Evolutionary conservation across 2,888 invertebrate genomes (phyloP).

Genomic region (Teleiodes luculella): DNA sequence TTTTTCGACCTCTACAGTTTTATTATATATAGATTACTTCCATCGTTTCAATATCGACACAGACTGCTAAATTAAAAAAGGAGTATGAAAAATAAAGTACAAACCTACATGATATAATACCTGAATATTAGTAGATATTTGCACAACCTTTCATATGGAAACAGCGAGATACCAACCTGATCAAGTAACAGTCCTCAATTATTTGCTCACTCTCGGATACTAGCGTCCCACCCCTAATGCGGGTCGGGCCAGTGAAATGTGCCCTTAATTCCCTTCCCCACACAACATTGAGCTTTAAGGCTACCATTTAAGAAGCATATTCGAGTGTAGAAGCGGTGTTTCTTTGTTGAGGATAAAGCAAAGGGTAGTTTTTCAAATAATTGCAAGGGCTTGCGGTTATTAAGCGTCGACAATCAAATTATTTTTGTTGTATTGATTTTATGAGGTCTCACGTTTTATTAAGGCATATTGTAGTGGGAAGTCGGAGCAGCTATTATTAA

Average conservation of each 20-base stretch:
- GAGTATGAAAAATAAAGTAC: no score
- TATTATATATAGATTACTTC: no score
- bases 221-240: background rate
- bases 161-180: background rate
- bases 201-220: background rate
- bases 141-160: no score
- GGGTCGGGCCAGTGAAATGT: conserved; percentile 41
- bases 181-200: conserved; percentile 4
- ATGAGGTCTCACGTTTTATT: background rate
- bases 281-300: conserved; percentile 35
- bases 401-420: conserved; percentile 57
- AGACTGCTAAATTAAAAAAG: no score
- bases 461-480: background rate
- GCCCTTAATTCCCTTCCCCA: conserved; percentile 46
- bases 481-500: background rate
- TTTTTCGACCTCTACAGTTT: no score
- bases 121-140: no score
- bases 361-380: conserved; percentile 67
- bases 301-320: conserved; percentile 30
- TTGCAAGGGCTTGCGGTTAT: conserved; percentile 64
- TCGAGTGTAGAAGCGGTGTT: conserved; percentile 23
- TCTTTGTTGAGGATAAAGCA: conserved; percentile 30
- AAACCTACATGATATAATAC: no score
- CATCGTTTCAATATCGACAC: no score
- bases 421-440: conserved; percentile 27